Percentiles rank a stretch among this genome's conserved stretches.
Evolutionary conservation across 2,888 invertebrate species (phyloP).

Genomic region (Odontomyia ornata): DNA sequence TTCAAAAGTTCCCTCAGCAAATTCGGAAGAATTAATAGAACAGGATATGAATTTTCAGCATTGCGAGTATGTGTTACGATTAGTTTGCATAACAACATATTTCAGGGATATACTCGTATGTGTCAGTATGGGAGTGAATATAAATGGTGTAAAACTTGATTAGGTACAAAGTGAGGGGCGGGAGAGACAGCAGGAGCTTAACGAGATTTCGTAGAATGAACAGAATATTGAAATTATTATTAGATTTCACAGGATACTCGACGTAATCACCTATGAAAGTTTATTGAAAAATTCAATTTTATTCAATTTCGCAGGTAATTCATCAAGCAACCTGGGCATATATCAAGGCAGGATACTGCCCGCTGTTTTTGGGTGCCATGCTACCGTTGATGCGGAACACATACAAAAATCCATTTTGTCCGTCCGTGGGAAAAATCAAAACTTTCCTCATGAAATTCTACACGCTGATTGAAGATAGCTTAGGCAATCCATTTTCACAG

Average conservation of each 20-base stretch:
- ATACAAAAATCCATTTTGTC: constrained; percentile 51
- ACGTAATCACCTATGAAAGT: not conserved
- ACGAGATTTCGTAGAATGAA: not conserved
- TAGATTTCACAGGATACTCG: not conserved
- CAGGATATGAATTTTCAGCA: constrained; percentile 53
- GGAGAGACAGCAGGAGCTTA: too few species aligned
- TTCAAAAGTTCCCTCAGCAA: constrained; percentile 52
- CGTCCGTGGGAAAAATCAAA: constrained; percentile 52
- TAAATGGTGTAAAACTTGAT: not conserved
- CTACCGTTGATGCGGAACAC: constrained; percentile 53
- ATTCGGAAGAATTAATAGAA: constrained; percentile 43
- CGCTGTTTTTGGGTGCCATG: constrained; percentile 55
- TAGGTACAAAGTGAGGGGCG: not conserved
- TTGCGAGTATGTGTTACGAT: constrained; percentile 52
- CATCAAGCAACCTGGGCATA: constrained; percentile 55
- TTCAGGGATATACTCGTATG: too few species aligned
- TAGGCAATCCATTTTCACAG: constrained; percentile 51
- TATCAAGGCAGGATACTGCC: constrained; percentile 54
- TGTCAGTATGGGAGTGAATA: too few species aligned
- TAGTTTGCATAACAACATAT: too few species aligned
- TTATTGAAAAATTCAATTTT: too few species aligned
- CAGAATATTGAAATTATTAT: not conserved
- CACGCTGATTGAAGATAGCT: constrained; percentile 51
- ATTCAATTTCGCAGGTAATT: constrained; percentile 51
- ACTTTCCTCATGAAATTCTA: constrained; percentile 56